Conservation (phyloP, 2,797 vertebrate species). For the Zenarchopterus dispar region DNA sequence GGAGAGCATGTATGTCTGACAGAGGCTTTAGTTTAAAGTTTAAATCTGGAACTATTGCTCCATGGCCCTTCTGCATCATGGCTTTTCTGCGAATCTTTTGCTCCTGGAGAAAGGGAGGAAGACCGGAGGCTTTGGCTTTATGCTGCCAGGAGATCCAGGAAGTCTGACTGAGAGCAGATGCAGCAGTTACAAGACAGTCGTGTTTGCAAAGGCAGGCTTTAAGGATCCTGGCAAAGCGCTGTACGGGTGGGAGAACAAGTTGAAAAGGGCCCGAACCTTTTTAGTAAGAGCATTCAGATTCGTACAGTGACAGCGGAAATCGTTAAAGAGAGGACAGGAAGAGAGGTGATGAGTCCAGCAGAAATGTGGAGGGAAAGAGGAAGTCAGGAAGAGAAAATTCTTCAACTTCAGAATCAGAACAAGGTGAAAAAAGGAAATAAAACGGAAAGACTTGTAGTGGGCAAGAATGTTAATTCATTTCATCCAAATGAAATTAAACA, state of each 20-base stretch:
- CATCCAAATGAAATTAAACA: no score
- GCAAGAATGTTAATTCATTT: no score
- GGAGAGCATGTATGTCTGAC: no score
- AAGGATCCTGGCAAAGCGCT: conserved; percentile 60
- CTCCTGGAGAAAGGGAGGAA: conserved; percentile 44
- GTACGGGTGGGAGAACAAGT: conserved; percentile 65
- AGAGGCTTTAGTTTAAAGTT: no score
- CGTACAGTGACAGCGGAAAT: conserved; percentile 61
- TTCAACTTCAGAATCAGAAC: conserved; percentile 37
- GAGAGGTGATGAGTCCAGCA: conserved; percentile 19
- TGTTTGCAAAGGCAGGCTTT: conserved; percentile 63
- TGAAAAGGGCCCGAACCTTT: conserved; percentile 59
- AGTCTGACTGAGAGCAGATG: conserved; percentile 77
- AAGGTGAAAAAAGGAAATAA: conserved; percentile 27
- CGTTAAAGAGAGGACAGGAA: conserved; percentile 50
- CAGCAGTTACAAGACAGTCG: conserved; percentile 66
- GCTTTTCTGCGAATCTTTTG: conserved; percentile 36
- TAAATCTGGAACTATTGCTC: no score
- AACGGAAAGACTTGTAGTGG: no score
- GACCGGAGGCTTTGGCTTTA: conserved; percentile 56
- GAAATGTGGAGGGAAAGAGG: conserved; percentile 32
- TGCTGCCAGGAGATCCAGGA: conserved; percentile 66
- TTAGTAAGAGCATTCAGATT: conserved; percentile 59
- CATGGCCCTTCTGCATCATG: conserved; percentile 9
- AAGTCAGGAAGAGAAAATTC: conserved; percentile 35